Evolutionary conservation across 2,113 vertebrate species (phyloP).

Genomic region (Pontoporia blainvillei): DNA sequence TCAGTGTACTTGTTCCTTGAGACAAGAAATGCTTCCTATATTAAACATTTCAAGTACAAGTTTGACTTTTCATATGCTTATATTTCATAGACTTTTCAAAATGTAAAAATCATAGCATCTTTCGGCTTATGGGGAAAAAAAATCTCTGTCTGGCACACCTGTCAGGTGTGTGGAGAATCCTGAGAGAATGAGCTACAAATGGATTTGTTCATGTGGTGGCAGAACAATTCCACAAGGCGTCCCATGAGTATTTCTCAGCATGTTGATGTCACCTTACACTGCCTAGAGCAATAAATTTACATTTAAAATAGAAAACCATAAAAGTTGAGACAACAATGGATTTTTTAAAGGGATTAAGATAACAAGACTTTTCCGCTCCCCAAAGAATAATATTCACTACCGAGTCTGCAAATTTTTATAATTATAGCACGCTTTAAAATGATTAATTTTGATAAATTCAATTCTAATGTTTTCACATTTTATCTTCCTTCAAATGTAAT

Average conservation of each 20-base stretch:
- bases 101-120: slow-evolving; percentile 8
- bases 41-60: background rate
- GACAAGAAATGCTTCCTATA: slow-evolving; percentile 18
- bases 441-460: slow-evolving; percentile 16
- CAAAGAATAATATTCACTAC: background rate
- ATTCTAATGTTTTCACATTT: slow-evolving; percentile 3
- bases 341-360: slow-evolving; percentile 16
- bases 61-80: slow-evolving; percentile 27
- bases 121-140: background rate
- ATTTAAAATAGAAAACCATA: slow-evolving; percentile 36
- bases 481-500: slow-evolving; percentile 11
- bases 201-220: slow-evolving; percentile 25
- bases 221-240: slow-evolving; percentile 32
- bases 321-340: background rate
- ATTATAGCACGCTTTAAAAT: slow-evolving; percentile 24
- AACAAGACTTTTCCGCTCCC: background rate
- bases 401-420: background rate
- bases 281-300: background rate
- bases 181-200: slow-evolving; percentile 34
- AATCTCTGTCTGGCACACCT: slow-evolving; percentile 34
- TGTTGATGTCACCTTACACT: background rate
- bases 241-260: slow-evolving; percentile 11
- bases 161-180: slow-evolving; percentile 30
- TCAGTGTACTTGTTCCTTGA: slow-evolving; percentile 35
- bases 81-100: slow-evolving; percentile 32